Conservation (phyloP, 2,113 vertebrate species). For the Sinocyclocheilus grahami region DNA sequence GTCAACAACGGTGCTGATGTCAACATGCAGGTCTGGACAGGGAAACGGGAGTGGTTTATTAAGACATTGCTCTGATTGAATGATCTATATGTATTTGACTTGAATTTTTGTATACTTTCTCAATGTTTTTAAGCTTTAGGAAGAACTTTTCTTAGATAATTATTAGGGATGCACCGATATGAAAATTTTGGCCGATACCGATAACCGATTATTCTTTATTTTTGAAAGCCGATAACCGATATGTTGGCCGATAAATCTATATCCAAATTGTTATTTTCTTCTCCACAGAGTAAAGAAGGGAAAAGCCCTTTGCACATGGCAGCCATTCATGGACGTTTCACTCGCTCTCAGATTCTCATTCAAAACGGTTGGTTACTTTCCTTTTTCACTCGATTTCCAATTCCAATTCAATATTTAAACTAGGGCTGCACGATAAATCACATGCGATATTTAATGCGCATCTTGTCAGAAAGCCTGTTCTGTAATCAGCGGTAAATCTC, state of each 20-base stretch:
- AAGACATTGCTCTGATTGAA: not conserved
- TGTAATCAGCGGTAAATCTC: no score
- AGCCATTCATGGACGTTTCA: constrained; percentile 94
- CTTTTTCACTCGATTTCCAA: not conserved
- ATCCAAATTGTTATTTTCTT: no score
- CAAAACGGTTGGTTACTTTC: constrained; percentile 85
- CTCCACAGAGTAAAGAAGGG: constrained; percentile 90
- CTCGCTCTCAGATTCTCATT: constrained; percentile 95
- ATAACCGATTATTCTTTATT: no score
- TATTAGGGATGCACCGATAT: no score
- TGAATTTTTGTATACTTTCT: not conserved
- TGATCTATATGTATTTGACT: not conserved
- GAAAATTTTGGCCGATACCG: no score
- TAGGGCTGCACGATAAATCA: no score
- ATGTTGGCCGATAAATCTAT: no score
- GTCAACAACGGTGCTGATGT: constrained; percentile 96
- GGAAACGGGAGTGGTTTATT: not conserved
- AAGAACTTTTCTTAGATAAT: no score
- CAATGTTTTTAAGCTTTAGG: not conserved
- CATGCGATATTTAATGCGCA: no score
- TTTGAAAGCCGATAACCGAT: no score
- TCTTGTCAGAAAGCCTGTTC: no score
- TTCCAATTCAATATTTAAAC: no score
- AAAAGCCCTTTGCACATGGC: constrained; percentile 96
- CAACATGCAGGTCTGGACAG: constrained; percentile 85